phyloP scores from a whole-genome alignment of 2,113 vertebrate species.

The Dolichallabes microphthalmus region DNA sequence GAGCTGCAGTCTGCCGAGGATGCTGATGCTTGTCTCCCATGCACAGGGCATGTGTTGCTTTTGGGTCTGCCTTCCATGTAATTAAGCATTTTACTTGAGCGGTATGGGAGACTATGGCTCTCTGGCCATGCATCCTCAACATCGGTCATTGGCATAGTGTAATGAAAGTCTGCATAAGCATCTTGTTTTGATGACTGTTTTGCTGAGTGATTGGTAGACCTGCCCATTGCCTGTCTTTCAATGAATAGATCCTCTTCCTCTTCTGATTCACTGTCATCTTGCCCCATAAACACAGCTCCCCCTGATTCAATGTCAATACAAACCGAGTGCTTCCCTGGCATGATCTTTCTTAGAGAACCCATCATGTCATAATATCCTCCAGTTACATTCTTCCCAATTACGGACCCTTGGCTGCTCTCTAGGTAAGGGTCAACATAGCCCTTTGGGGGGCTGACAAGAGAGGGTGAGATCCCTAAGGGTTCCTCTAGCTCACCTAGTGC shows the following conservation, averaged over 20 bases:
- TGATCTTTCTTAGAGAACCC: conserved; percentile 76
- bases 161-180: conserved; percentile 69
- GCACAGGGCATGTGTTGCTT: conserved; percentile 65
- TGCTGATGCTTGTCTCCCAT: conserved; percentile 62
- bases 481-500: conserved; percentile 79
- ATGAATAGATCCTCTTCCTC: conserved; percentile 67
- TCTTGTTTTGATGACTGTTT: conserved; percentile 69
- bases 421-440: conserved; percentile 65
- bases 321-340: conserved; percentile 71
- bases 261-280: conserved; percentile 65
- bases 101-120: conserved; percentile 63
- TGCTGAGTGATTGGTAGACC: conserved; percentile 78
- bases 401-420: conserved; percentile 59
- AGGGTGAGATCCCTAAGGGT: conserved; percentile 73
- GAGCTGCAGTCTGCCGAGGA: conserved; percentile 63
- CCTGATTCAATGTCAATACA: conserved; percentile 68
- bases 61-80: conserved; percentile 67
- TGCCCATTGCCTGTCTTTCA: conserved; percentile 70
- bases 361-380: conserved; percentile 77
- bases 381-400: conserved; percentile 53
- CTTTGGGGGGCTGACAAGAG: conserved; percentile 51
- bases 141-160: conserved; percentile 74
- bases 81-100: conserved; percentile 61
- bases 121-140: conserved; percentile 75
- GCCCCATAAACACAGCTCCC: conserved; percentile 64